phyloP scores from a whole-genome alignment of 2,113 vertebrate species.

The Lasiurus borealis region DNA sequence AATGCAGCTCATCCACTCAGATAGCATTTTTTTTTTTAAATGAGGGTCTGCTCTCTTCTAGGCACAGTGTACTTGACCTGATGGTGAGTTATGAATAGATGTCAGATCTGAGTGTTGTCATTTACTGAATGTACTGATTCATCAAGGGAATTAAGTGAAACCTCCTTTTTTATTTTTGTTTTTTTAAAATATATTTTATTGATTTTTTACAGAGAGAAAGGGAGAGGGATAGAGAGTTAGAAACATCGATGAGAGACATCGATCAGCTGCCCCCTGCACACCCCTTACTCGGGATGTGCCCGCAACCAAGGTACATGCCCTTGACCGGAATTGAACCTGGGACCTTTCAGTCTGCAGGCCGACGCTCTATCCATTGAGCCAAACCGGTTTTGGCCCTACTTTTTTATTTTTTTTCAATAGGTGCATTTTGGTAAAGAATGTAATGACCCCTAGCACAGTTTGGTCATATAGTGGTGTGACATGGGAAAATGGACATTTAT shows the following conservation, averaged over 20 bases:
- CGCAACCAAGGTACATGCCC: no score
- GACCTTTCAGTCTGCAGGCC: no score
- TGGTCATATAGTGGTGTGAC: background rate
- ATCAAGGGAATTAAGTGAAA: background rate
- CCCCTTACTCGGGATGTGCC: no score
- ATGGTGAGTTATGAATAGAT: background rate
- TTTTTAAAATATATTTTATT: background rate
- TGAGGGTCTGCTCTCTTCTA: background rate
- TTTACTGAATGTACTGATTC: constrained; percentile 29
- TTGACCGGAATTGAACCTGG: no score
- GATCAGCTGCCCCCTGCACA: no score
- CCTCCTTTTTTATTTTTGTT: background rate
- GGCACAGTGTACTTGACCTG: background rate
- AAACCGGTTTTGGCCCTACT: background rate
- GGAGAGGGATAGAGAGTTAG: no score
- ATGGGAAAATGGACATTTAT: background rate
- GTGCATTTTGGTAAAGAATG: background rate
- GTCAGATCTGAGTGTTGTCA: background rate
- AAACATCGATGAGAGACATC: no score
- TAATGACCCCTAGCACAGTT: background rate
- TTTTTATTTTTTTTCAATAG: background rate
- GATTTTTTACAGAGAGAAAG: no score
- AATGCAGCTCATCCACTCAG: background rate
- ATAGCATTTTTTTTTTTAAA: background rate
- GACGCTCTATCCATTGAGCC: no score